A percentile compares a stretch with the other conserved stretches of the same genome.
These are phyloP conservation scores for Notarius lentiginosus DNA, from an alignment of 2,113 vertebrate species.

Conservation along the genomic window DNA sequence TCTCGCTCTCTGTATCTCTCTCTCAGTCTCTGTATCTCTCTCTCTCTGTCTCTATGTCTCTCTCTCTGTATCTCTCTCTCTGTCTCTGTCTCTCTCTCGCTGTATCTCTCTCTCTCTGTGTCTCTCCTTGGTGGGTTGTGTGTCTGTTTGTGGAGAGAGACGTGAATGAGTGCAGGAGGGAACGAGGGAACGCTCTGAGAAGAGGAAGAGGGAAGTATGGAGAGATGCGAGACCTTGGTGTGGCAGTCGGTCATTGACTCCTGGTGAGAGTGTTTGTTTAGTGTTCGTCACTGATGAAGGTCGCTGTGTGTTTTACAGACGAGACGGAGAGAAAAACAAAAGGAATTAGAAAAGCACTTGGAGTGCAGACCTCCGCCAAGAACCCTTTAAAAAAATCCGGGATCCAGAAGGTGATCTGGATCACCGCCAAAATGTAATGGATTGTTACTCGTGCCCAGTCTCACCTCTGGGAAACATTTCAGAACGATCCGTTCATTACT, in stretches of 20 bases:
- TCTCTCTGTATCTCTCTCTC: too few species aligned
- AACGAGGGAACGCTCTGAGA: background rate
- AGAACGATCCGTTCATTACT: too few species aligned
- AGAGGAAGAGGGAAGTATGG: background rate
- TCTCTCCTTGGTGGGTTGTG: background rate
- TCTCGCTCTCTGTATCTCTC: too few species aligned
- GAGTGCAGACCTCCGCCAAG: too few species aligned
- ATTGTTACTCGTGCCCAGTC: too few species aligned
- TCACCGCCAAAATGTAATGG: too few species aligned
- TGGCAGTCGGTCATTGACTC: slow-evolving; percentile 48
- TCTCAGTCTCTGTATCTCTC: background rate
- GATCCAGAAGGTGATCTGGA: too few species aligned
- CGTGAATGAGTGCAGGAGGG: background rate
- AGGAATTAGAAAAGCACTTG: too few species aligned
- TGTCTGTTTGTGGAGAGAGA: background rate
- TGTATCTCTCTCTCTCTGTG: too few species aligned
- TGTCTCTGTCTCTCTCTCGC: background rate
- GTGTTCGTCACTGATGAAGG: slow-evolving; percentile 48
- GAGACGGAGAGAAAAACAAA: background rate
- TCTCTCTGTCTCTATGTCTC: too few species aligned
- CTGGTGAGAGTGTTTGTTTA: slow-evolving; percentile 51
- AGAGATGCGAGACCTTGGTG: slow-evolving; percentile 27
- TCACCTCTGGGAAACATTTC: too few species aligned
- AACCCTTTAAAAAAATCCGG: too few species aligned
- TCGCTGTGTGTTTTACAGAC: slow-evolving; percentile 7